Base-by-base conservation (phyloP, 2,888 invertebrate genomes). In the Cloeon dipterum region DNA sequence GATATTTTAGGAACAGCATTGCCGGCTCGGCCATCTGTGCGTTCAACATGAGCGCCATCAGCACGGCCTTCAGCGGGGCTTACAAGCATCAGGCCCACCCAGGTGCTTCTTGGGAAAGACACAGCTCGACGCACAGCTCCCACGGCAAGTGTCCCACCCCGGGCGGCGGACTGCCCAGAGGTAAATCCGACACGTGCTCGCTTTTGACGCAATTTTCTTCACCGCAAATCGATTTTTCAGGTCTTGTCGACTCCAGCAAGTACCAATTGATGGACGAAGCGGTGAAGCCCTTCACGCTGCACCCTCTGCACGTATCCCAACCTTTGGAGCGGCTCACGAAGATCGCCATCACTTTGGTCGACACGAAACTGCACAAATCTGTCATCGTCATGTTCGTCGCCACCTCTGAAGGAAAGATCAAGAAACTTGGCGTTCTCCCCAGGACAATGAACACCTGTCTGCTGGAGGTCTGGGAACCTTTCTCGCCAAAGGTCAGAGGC, bases 21-120 rank as follows among this genome's bases (percentile, higher is more conserved):
- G 70, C 77, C 4, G 91, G 89, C 10, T 86, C 89, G 23, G 91
- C 91, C 0, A 73, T 93, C 4, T 93, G 93, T 52, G 73, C 83
- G 3, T 93, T 79, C 61, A 86, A 81, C 53, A 66, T 89, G 61
- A 67, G 75, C 0, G 66, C 83, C 2, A 75, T 93, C 20, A 68
- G 76, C 41, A 62, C 66, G 1, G 77, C 83, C 0, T 91, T 91
- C 50, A 68, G 73, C 37, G 89, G 89, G 0, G 74, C 82, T 0
- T 88, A 79, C 58, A 86, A 85, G 49, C 71, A 78, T 46, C 86
- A 88, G 52, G 74, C 77, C 42, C 66, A 70, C 20, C 66, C 73
- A 0, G 68, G 70, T 20, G 72, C 76, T 1, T 70, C 76, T 0
- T 89, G 89, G 88, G 74, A 74, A 43, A 66, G 70, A 18, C 63